Evolutionary conservation across 2,797 vertebrate species (phyloP).

Genomic region (Tinamus major): DNA sequence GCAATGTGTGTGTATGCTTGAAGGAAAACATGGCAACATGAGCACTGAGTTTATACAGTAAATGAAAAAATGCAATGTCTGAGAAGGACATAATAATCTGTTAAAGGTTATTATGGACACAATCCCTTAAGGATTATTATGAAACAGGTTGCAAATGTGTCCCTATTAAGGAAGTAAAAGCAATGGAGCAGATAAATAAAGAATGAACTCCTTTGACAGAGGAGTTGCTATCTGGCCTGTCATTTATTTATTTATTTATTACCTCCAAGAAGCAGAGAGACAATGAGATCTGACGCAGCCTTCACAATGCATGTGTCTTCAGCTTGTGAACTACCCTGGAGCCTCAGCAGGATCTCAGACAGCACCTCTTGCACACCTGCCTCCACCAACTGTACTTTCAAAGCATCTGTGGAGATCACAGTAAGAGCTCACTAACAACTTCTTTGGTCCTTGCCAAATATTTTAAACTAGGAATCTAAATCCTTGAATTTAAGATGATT

Average conservation of each 20-base stretch:
- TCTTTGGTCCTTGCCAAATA: not conserved
- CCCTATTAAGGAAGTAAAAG: not conserved
- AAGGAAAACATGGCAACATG: not conserved
- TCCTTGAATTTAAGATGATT: not conserved
- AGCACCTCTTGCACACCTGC: slow-evolving; percentile 86
- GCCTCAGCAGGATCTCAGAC: slow-evolving; percentile 84
- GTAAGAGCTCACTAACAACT: not conserved
- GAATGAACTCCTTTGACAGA: not conserved
- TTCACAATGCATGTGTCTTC: slow-evolving; percentile 90
- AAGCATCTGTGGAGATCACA: slow-evolving; percentile 78
- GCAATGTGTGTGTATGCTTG: not conserved
- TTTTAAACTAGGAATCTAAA: not conserved
- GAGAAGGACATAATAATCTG: not conserved
- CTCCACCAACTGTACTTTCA: slow-evolving; percentile 90
- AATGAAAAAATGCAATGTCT: not conserved
- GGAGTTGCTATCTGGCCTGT: too few relatives aligned
- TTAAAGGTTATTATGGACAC: not conserved
- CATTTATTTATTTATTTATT: not conserved
- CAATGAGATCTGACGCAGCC: slow-evolving; percentile 90
- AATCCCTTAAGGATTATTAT: not conserved
- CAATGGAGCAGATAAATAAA: not conserved
- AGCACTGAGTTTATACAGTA: not conserved
- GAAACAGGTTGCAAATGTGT: not conserved
- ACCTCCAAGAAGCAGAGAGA: slow-evolving; percentile 90
- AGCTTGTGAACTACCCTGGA: slow-evolving; percentile 81